phyloP scores from a whole-genome alignment of 2,888 invertebrate species.

The Celastrina argiolus region DNA sequence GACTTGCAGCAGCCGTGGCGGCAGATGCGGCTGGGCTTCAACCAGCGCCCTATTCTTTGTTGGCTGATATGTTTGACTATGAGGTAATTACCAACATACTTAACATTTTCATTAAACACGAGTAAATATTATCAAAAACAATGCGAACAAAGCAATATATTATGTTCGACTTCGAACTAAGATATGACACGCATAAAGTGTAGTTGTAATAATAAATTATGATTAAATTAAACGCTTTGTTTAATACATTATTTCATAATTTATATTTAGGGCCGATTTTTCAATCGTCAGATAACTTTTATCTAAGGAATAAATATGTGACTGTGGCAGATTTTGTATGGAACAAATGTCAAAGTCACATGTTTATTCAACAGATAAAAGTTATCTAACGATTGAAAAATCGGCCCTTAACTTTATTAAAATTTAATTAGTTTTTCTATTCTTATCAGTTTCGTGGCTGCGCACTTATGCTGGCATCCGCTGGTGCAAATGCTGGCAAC shows the following conservation, averaged over 20 bases:
- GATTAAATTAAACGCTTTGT: background rate
- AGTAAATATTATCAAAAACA: background rate
- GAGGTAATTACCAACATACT: constrained; percentile 39
- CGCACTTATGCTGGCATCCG: constrained; percentile 47
- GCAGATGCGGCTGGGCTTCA: constrained; percentile 58
- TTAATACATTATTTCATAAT: background rate
- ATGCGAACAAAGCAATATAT: background rate
- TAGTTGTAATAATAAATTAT: background rate
- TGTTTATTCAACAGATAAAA: no score
- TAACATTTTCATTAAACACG: background rate
- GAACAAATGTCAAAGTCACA: no score
- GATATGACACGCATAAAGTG: background rate
- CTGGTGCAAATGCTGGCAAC: constrained; percentile 46
- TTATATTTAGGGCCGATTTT: no score
- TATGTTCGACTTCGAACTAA: background rate
- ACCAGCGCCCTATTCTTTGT: constrained; percentile 58
- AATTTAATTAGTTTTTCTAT: background rate
- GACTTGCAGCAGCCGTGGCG: constrained; percentile 48
- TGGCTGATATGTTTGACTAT: constrained; percentile 58
- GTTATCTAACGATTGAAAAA: no score
- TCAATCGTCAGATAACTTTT: no score
- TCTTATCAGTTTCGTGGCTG: constrained; percentile 52
- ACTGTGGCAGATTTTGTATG: no score
- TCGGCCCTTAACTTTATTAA: no score
- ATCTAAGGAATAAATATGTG: no score